phyloP scores from a whole-genome alignment of 2,888 invertebrate genomes.

The Polymixis lichenea region DNA sequence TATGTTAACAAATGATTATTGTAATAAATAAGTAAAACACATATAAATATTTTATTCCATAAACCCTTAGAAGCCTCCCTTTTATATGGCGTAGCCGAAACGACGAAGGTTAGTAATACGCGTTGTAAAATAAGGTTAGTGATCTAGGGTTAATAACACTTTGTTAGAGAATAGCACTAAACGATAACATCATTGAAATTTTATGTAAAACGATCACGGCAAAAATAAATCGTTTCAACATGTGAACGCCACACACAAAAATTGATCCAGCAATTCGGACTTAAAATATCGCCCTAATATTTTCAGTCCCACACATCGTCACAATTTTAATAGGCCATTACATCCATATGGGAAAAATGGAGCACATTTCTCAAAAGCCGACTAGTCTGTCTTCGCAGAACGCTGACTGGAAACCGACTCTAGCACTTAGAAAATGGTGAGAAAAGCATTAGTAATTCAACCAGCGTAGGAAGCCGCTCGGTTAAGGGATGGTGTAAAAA shows the following conservation, averaged over 20 bases:
- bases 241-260: background rate
- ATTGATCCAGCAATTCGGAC: background rate
- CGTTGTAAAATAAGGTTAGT: too few relatives aligned
- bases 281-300: constrained; percentile 36
- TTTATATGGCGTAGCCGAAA: too few relatives aligned
- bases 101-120: too few relatives aligned
- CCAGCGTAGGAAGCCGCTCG: constrained; percentile 55
- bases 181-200: background rate
- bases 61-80: too few relatives aligned
- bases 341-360: constrained; percentile 30
- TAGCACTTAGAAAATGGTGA: constrained; percentile 55
- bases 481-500: constrained; percentile 62
- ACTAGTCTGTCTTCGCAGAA: constrained; percentile 16
- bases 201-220: background rate
- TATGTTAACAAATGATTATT: too few relatives aligned
- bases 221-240: background rate
- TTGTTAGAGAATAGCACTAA: background rate
- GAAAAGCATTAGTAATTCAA: constrained; percentile 62
- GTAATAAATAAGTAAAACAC: too few relatives aligned
- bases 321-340: constrained; percentile 52
- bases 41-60: too few relatives aligned
- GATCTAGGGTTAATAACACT: too few relatives aligned
- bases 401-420: constrained; percentile 51
- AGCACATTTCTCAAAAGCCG: constrained; percentile 39
- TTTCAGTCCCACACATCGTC: constrained; percentile 22